These are phyloP conservation scores for Origma solitaria DNA, from an alignment of 2,113 vertebrate species.

Conservation along the genomic window DNA sequence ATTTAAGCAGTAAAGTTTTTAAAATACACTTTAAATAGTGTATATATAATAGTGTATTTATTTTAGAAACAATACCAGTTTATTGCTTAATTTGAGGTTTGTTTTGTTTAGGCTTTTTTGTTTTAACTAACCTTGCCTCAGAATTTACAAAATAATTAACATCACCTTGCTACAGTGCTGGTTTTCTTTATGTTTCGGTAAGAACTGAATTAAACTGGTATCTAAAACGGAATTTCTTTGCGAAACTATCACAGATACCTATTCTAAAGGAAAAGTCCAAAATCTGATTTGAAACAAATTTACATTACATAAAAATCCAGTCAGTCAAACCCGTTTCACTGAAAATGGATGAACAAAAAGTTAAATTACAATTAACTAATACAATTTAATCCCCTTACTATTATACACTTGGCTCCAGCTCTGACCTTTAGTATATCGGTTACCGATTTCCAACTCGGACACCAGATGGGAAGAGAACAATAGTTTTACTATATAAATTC, in stretches of 20 bases:
- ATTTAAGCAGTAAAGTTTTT: not conserved
- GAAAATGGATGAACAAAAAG: not conserved
- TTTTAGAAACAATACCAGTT: not conserved
- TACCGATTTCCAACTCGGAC: constrained; percentile 39
- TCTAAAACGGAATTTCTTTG: not conserved
- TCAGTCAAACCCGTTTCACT: not conserved
- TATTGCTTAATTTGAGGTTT: not conserved
- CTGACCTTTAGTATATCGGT: constrained; percentile 12
- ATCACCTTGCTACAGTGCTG: not conserved
- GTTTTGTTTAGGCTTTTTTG: not conserved
- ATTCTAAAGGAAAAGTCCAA: not conserved
- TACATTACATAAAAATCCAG: not conserved
- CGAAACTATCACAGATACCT: not conserved
- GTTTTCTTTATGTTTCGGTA: not conserved
- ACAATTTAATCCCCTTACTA: constrained; percentile 13
- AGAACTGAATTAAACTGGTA: not conserved
- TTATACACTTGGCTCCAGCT: not conserved
- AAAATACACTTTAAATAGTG: not conserved
- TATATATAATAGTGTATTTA: not conserved
- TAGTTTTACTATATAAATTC: constrained; percentile 32
- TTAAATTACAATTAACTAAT: constrained; percentile 33
- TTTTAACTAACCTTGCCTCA: not conserved
- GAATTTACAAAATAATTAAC: not conserved
- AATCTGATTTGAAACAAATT: not conserved
- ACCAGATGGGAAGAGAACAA: constrained; percentile 62